Evolutionary conservation across 2,888 invertebrate genomes (phyloP).

Genomic region (Hecatera dysodea): DNA sequence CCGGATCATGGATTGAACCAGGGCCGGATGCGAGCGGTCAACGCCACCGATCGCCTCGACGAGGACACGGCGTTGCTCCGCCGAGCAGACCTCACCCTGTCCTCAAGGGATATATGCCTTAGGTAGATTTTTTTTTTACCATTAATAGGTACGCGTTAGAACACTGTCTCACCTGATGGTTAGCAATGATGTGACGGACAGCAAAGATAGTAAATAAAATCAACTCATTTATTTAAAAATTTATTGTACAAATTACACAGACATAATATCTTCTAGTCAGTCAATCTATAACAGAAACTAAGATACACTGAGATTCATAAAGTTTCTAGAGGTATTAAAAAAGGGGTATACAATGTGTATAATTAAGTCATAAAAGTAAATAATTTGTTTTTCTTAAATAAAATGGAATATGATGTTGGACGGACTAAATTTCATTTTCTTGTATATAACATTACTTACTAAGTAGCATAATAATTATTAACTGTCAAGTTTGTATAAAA

Average conservation of each 20-base stretch:
- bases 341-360: conserved; percentile 2
- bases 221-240: conserved; percentile 27
- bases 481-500: conserved; percentile 6
- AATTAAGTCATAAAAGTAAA: background rate
- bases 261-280: conserved; percentile 57
- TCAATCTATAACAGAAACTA: conserved; percentile 54
- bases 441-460: conserved; percentile 16
- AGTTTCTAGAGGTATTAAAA: conserved; percentile 22
- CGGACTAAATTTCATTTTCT: conserved; percentile 11
- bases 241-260: conserved; percentile 57
- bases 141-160: too few species aligned
- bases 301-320: conserved; percentile 48
- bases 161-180: too few species aligned
- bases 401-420: conserved; percentile 49
- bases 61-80: too few species aligned
- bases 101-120: too few species aligned
- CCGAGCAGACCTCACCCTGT: too few species aligned
- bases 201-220: conserved; percentile 4
- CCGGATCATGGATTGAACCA: too few species aligned
- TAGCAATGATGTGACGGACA: background rate
- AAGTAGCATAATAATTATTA: background rate
- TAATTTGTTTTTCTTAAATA: conserved; percentile 22
- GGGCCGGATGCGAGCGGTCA: too few species aligned
- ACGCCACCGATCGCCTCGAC: too few species aligned
- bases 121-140: too few species aligned